Base-by-base conservation (phyloP, 2,888 invertebrate species). In the Eupithecia centaureata region DNA sequence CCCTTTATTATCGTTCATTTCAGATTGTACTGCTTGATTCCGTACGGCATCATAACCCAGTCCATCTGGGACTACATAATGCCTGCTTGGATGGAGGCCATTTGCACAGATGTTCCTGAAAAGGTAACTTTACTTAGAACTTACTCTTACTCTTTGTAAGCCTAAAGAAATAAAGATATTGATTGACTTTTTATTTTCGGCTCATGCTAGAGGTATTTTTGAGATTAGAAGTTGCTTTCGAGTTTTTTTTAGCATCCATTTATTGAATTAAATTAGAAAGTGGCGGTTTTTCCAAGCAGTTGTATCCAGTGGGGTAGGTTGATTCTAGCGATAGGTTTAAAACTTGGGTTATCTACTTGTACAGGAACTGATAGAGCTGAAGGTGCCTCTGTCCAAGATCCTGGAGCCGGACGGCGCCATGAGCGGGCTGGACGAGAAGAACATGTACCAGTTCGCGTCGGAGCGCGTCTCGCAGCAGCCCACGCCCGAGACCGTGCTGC, bases 71-170 rank as follows among this genome's bases (percentile, higher is more conserved):
- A 99, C 85, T 97, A 97, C 85, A 98, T 99, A 27, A 99, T 99
- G 98, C 99, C 99, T 0, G 97, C 98, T 79, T 99, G 99, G 99
- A 97, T 99, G 96, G 99, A 99, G 88, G 98, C 99, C 0, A 98
- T 99, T 75, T 97, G 97, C 61, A 96, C 97, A 71, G 98, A 98
- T 83, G 97, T 98, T 0, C 97, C 97, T 0, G 97, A 98, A 85
- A 97, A 97, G 85, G 98, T 89, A 70, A 64, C n/a, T 38, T 47
- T 18, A 10, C 15, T 10, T 10, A 2, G 13, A 13, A 12, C 3
- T 38, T 38, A 13, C 13, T 38, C 10, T 33, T 33, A 10, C 33
- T 33, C 10, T 33, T 33, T 33, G n/a, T n/a, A n/a, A n/a, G n/a
- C n/a, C n/a, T n/a, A n/a, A n/a, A n/a, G n/a, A n/a, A n/a, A n/a